These are phyloP conservation scores for Chrysolina haemoptera DNA, from an alignment of 2,888 invertebrate genomes.

Conservation along the genomic window DNA sequence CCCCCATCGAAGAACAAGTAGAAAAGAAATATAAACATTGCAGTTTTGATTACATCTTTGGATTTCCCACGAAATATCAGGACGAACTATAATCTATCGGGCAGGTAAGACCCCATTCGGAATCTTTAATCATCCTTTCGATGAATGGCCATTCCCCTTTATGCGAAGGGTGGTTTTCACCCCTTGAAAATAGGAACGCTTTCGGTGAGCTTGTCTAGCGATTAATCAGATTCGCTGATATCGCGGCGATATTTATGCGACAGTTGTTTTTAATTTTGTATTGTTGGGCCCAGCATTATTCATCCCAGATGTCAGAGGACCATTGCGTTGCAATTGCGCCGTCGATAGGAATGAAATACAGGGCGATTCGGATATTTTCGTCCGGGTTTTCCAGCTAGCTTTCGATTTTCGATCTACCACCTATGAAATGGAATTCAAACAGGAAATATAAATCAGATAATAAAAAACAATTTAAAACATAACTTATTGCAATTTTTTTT, in stretches of 20 bases:
- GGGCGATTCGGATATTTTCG: too few species aligned
- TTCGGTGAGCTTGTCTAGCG: constrained; percentile 41
- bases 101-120: constrained; percentile 49
- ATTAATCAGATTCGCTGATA: constrained; percentile 29
- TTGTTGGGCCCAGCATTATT: constrained; percentile 7
- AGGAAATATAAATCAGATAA: too few species aligned
- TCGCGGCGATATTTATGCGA: constrained; percentile 13
- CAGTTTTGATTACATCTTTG: constrained; percentile 36
- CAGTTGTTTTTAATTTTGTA: constrained; percentile 18
- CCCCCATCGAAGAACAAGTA: constrained; percentile 47
- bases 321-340: not conserved
- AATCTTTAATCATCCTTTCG: constrained; percentile 54
- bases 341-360: not conserved
- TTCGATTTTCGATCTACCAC: not conserved
- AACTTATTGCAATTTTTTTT: too few species aligned
- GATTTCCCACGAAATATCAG: constrained; percentile 54
- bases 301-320: constrained; percentile 10
- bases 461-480: too few species aligned
- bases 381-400: not conserved
- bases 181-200: constrained; percentile 36
- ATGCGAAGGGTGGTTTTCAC: constrained; percentile 39
- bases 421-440: too few species aligned
- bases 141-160: constrained; percentile 40
- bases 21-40: constrained; percentile 46
- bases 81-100: constrained; percentile 49